Percentiles rank a stretch among this genome's conserved stretches.
Conservation (phyloP, 2,113 vertebrate species). For the Pygoscelis adeliae region DNA sequence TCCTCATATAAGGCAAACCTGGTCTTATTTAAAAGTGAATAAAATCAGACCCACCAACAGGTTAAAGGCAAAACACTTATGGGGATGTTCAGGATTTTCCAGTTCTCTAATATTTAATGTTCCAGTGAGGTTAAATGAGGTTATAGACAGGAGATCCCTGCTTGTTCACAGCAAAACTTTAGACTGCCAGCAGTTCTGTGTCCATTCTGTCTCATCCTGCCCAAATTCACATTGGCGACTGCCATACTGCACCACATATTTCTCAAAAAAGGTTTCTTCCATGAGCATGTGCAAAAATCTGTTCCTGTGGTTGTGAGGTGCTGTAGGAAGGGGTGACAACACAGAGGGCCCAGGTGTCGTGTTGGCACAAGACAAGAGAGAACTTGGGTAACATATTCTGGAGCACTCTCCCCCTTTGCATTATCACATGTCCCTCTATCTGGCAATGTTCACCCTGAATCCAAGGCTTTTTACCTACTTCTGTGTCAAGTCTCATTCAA, state of each 20-base stretch:
- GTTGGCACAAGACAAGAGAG: background rate
- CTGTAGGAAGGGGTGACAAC: background rate
- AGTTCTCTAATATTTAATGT: background rate
- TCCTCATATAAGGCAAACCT: conserved; percentile 68
- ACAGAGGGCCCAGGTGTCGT: background rate
- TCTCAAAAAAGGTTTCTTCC: background rate
- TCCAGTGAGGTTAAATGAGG: background rate
- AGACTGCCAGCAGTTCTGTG: background rate
- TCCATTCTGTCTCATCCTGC: background rate
- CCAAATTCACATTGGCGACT: background rate
- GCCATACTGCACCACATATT: background rate
- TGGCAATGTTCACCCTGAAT: background rate
- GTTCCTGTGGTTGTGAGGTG: background rate
- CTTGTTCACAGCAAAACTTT: background rate
- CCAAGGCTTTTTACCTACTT: background rate
- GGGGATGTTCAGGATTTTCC: background rate
- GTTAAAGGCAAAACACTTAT: background rate
- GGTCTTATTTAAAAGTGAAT: conserved; percentile 61
- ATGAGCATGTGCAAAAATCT: background rate
- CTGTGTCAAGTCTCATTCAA: background rate
- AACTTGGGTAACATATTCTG: background rate
- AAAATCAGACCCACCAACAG: conserved; percentile 30
- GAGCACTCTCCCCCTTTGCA: background rate
- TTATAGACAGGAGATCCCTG: background rate
- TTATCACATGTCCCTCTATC: background rate